Percentiles rank a stretch among this genome's conserved stretches.
Conservation (phyloP, 2,113 vertebrate genomes). For the Lepisosteus oculatus region DNA sequence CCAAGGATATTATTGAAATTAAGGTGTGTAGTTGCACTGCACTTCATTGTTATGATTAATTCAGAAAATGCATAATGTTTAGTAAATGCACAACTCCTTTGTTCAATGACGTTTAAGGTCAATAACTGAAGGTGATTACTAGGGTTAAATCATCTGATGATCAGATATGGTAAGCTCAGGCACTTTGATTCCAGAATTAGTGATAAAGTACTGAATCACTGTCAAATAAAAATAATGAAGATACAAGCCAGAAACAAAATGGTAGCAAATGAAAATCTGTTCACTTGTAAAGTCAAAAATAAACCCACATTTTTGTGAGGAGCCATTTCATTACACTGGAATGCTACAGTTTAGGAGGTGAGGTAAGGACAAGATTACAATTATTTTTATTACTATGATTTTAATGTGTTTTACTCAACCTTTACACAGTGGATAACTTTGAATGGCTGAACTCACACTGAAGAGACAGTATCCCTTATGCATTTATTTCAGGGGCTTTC, state of each 20-base stretch:
- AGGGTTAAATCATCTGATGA: not conserved
- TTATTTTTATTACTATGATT: not conserved
- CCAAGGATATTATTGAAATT: slow-evolving; percentile 6
- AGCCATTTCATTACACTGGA: no score
- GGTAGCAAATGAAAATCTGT: no score
- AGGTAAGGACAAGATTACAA: not conserved
- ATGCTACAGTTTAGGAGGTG: no score
- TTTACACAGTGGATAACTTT: slow-evolving; percentile 13
- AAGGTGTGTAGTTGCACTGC: slow-evolving; percentile 11
- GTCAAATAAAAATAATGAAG: no score
- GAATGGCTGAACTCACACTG: not conserved
- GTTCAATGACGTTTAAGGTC: slow-evolving; percentile 17
- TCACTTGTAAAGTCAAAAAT: no score
- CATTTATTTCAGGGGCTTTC: not conserved
- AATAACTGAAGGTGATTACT: slow-evolving; percentile 1
- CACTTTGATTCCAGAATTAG: no score
- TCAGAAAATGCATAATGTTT: slow-evolving; percentile 18
- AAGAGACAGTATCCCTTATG: slow-evolving; percentile 14
- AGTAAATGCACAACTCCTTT: slow-evolving; percentile 21
- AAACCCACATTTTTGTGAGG: no score
- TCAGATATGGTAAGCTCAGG: no score
- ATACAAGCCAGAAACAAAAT: no score
- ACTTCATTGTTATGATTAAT: slow-evolving; percentile 11
- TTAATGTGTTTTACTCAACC: not conserved
- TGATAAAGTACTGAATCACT: no score